Evolutionary conservation across 2,113 vertebrate species (phyloP).

Genomic region (Gobio gobio): DNA sequence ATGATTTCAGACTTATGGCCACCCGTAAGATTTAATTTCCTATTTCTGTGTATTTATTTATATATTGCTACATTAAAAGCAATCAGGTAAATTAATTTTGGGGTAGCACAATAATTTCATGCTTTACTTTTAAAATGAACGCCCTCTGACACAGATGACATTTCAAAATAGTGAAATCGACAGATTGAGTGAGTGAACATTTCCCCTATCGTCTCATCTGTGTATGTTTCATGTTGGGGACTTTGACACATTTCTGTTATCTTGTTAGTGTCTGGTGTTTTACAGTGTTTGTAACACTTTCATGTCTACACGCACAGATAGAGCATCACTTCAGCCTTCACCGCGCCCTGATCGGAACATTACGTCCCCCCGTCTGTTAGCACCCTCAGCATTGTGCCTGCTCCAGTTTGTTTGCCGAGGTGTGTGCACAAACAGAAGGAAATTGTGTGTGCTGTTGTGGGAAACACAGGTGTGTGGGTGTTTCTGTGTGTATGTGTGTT

Average conservation of each 20-base stretch:
- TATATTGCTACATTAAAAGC: background rate
- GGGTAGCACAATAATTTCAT: background rate
- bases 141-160: background rate
- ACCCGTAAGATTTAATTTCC: background rate
- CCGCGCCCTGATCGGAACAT: constrained; percentile 23
- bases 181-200: constrained; percentile 23
- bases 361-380: constrained; percentile 50
- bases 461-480: constrained; percentile 71
- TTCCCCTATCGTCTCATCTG: constrained; percentile 46
- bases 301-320: constrained; percentile 10
- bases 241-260: constrained; percentile 21
- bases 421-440: constrained; percentile 66
- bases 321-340: constrained; percentile 26
- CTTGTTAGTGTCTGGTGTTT: constrained; percentile 8
- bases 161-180: background rate
- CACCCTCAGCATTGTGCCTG: constrained; percentile 42
- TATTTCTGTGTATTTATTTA: background rate
- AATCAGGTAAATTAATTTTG: background rate
- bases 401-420: constrained; percentile 28
- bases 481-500: constrained; percentile 17
- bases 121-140: background rate
- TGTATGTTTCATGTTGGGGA: constrained; percentile 4
- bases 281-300: constrained; percentile 32
- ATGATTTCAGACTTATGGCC: background rate
- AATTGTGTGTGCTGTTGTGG: constrained; percentile 71